Percentiles rank a stretch among this genome's conserved stretches.
phyloP scores from a whole-genome alignment of 2,113 vertebrate genomes.

The Hymenochirus boettgeri region DNA sequence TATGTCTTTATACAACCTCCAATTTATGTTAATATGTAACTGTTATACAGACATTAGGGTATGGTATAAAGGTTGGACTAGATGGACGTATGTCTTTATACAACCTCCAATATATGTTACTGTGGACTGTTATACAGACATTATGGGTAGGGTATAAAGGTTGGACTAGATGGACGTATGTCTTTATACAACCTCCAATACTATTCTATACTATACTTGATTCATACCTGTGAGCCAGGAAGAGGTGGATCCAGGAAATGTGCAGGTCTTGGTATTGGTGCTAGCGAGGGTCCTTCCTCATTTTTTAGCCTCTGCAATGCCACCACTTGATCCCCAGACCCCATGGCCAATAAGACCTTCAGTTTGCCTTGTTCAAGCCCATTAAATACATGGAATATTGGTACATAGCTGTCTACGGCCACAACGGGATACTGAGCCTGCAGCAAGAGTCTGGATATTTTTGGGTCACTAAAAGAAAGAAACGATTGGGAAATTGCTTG shows the following conservation, averaged over 20 bases:
- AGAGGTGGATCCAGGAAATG: constrained; percentile 70
- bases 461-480: constrained; percentile 67
- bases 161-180: too few relatives aligned
- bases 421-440: constrained; percentile 88
- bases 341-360: constrained; percentile 83
- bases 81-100: too few relatives aligned
- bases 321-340: constrained; percentile 75
- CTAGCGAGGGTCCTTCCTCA: constrained; percentile 54
- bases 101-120: too few relatives aligned
- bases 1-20: too few relatives aligned
- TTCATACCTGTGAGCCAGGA: constrained; percentile 9
- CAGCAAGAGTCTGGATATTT: constrained; percentile 74
- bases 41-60: too few relatives aligned
- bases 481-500: too few relatives aligned
- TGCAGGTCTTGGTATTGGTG: constrained; percentile 54
- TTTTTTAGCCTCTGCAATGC: constrained; percentile 74
- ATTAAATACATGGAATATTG: constrained; percentile 79
- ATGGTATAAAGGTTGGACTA: too few relatives aligned
- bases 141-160: too few relatives aligned
- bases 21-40: too few relatives aligned
- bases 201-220: too few relatives aligned
- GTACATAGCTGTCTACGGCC: constrained; percentile 82
- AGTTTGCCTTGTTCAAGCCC: constrained; percentile 75
- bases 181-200: too few relatives aligned
- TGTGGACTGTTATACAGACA: too few relatives aligned